Evolutionary conservation across 2,797 vertebrate species (phyloP).

Genomic region (Poecilia velifera): DNA sequence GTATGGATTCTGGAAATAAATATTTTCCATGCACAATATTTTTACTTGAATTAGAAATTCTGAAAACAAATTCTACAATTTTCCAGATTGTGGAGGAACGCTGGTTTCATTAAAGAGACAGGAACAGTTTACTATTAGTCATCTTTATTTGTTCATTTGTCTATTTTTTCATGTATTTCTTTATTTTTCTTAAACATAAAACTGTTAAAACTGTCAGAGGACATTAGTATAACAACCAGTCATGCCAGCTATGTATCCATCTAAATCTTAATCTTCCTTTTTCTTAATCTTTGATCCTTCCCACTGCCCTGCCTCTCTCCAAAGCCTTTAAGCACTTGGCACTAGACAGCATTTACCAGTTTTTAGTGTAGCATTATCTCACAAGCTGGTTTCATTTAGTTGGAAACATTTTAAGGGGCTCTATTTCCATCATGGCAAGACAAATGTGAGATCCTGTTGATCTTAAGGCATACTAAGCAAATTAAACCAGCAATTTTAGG

Average conservation of each 20-base stretch:
- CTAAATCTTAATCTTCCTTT: conserved; percentile 43
- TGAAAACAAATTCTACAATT: neutral
- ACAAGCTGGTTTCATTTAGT: conserved; percentile 24
- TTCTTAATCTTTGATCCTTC: conserved; percentile 40
- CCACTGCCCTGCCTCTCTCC: conserved; percentile 59
- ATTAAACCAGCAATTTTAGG: conserved; percentile 34
- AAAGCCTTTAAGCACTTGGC: conserved; percentile 52
- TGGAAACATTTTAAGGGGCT: conserved; percentile 23
- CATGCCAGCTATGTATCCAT: conserved; percentile 54
- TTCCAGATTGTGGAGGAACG: neutral
- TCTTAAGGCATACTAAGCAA: conserved; percentile 21
- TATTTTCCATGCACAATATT: neutral
- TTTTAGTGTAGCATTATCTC: conserved; percentile 34
- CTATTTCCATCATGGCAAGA: conserved; percentile 22
- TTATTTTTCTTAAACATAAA: conserved; percentile 78
- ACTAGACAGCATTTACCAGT: conserved; percentile 48
- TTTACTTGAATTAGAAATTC: neutral
- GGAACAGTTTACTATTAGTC: conserved; percentile 78
- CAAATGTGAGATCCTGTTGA: conserved; percentile 32
- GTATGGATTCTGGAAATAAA: neutral
- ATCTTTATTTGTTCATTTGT: conserved; percentile 78
- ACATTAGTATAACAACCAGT: conserved; percentile 75
- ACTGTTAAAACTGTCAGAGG: conserved; percentile 78
- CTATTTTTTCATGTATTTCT: conserved; percentile 70
- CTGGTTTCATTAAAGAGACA: conserved; percentile 62